These are phyloP conservation scores for Theocolax elegans DNA, from an alignment of 1,140 invertebrate genomes.

Conservation along the genomic window DNA sequence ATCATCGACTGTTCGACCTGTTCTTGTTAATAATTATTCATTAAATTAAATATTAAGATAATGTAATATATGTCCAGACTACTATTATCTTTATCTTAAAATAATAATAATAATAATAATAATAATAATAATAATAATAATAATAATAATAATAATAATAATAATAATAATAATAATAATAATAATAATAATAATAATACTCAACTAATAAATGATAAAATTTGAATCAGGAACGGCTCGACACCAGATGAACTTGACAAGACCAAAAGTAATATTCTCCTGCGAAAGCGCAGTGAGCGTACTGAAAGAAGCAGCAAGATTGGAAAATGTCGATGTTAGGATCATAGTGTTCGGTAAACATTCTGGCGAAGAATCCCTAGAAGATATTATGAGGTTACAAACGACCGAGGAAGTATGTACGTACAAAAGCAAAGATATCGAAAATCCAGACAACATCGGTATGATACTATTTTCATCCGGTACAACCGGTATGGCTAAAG, in stretches of 20 bases:
- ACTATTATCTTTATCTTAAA: too few species aligned
- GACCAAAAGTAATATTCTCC: constrained; percentile 57
- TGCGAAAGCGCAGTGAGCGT: constrained; percentile 38
- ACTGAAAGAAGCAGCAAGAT: constrained; percentile 41
- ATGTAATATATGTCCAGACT: too few species aligned
- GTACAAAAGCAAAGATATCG: constrained; percentile 30
- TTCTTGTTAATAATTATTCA: too few species aligned
- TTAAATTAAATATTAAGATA: too few species aligned
- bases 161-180: too few species aligned
- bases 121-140: too few species aligned
- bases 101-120: too few species aligned
- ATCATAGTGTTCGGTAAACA: constrained; percentile 52
- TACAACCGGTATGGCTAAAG: constrained; percentile 51
- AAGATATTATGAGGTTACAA: constrained; percentile 32
- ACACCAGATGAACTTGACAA: constrained; percentile 49
- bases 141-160: too few species aligned
- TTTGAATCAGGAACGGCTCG: constrained; percentile 23
- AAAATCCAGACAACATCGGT: constrained; percentile 40
- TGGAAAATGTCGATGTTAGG: constrained; percentile 35
- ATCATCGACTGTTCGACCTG: too few species aligned
- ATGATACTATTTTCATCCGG: constrained; percentile 55
- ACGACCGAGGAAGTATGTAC: constrained; percentile 3
- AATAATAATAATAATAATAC: too few species aligned
- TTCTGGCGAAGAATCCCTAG: constrained; percentile 25
- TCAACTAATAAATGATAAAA: too few species aligned